phyloP scores from a whole-genome alignment of 1,140 invertebrate species.

The Zaprionus capensis region DNA sequence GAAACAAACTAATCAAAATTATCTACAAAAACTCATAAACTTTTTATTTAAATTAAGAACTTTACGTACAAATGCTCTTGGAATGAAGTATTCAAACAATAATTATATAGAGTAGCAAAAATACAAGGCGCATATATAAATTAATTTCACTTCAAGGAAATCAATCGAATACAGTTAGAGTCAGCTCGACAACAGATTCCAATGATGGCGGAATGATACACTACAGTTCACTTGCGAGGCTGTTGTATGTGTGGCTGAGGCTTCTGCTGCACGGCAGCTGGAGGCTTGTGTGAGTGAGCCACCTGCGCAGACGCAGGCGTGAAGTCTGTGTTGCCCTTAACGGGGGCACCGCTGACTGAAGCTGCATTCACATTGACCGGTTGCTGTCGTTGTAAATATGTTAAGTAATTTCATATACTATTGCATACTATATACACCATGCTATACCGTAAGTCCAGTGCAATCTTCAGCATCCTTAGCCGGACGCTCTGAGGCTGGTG shows the following conservation, averaged over 20 bases:
- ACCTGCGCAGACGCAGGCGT: conserved; percentile 93
- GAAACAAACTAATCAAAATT: not conserved
- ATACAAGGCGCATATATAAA: conserved; percentile 56
- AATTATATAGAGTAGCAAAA: conserved; percentile 49
- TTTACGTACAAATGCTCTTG: conserved; percentile 49
- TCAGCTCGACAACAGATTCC: conserved; percentile 21
- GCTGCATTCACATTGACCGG: conserved; percentile 88
- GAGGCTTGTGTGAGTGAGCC: conserved; percentile 90
- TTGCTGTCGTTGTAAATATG: conserved; percentile 57
- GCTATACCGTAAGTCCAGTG: conserved; percentile 79
- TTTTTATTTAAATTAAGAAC: conserved; percentile 57
- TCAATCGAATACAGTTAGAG: conserved; percentile 55
- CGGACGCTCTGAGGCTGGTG: conserved; percentile 87
- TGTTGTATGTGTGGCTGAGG: conserved; percentile 89
- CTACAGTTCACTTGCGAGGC: conserved; percentile 87
- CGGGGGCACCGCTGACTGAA: conserved; percentile 91
- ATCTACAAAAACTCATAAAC: conserved; percentile 44
- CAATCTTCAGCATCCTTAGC: conserved; percentile 86
- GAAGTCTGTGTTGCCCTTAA: conserved; percentile 93
- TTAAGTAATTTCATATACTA: conserved; percentile 68
- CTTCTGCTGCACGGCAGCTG: conserved; percentile 86
- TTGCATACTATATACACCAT: not conserved
- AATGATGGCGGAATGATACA: not conserved
- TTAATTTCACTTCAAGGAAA: conserved; percentile 34
- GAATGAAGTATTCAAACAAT: conserved; percentile 57